Conservation (phyloP, 2,797 vertebrate genomes). For the Holocentrus rufus region DNA sequence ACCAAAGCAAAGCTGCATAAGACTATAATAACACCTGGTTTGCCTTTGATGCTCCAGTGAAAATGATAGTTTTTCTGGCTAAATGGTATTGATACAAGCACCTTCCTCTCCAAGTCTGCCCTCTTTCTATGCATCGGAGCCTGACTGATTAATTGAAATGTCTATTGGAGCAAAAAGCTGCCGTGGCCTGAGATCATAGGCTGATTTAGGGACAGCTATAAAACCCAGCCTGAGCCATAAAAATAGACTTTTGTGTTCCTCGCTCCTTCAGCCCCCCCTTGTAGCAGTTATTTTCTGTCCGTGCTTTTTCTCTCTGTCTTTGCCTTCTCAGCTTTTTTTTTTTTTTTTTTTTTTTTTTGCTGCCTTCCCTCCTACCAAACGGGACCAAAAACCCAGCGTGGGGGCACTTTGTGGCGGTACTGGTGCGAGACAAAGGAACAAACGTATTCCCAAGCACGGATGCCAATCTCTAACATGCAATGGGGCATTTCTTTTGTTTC, state of each 20-base stretch:
- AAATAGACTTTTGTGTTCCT: slow-evolving; percentile 47
- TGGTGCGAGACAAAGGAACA: slow-evolving; percentile 5
- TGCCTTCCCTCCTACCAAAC: slow-evolving; percentile 1
- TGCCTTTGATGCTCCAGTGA: slow-evolving; percentile 11
- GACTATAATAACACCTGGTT: slow-evolving; percentile 10
- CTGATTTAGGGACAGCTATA: slow-evolving; percentile 65
- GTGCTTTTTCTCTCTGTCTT: neutral
- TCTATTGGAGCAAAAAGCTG: slow-evolving; percentile 53
- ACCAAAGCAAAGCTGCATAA: neutral
- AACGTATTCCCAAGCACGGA: neutral
- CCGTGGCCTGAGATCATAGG: slow-evolving; percentile 41
- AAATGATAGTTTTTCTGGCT: slow-evolving; percentile 11
- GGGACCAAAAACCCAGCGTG: neutral
- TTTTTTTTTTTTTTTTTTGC: neutral
- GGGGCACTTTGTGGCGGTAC: neutral
- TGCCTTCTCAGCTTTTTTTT: neutral
- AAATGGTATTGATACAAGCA: slow-evolving; percentile 12
- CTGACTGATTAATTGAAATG: slow-evolving; percentile 62
- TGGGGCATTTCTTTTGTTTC: neutral
- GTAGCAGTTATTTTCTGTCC: neutral
- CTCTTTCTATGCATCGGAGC: slow-evolving; percentile 28
- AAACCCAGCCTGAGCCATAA: slow-evolving; percentile 49
- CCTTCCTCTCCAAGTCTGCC: neutral
- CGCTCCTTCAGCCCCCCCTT: neutral
- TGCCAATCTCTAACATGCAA: neutral